These are phyloP conservation scores for Drosophila dives DNA, from an alignment of 2,888 invertebrate genomes.

Conservation along the genomic window DNA sequence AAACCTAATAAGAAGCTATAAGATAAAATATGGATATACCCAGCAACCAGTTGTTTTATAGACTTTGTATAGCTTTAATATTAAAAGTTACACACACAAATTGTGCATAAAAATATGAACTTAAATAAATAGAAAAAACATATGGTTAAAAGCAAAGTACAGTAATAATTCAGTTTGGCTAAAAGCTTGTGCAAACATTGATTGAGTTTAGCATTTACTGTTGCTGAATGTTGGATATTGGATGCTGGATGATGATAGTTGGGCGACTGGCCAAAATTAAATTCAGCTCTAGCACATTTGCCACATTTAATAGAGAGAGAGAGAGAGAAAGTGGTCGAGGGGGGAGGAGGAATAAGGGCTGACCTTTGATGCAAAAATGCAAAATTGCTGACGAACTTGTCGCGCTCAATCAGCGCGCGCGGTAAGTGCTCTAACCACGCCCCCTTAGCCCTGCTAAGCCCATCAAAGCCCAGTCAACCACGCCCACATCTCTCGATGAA, in stretches of 20 bases:
- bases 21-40: neutral
- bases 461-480: neutral
- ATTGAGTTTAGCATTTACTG: slow-evolving; percentile 64
- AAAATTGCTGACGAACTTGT: slow-evolving; percentile 72
- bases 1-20: neutral
- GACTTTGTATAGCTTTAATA: neutral
- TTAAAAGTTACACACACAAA: neutral
- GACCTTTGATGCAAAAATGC: slow-evolving; percentile 41
- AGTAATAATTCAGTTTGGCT: slow-evolving; percentile 70
- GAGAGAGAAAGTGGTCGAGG: neutral
- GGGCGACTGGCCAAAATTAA: slow-evolving; percentile 33
- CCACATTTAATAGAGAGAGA: neutral
- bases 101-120: neutral
- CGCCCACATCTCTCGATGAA: slow-evolving; percentile 26
- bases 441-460: slow-evolving; percentile 12
- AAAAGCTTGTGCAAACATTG: slow-evolving; percentile 70
- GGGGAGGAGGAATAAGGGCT: neutral
- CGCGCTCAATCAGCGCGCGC: slow-evolving; percentile 65
- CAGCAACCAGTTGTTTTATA: neutral
- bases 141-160: slow-evolving; percentile 32
- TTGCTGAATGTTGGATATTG: slow-evolving; percentile 27
- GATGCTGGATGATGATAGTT: slow-evolving; percentile 19
- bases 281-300: slow-evolving; percentile 36
- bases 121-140: slow-evolving; percentile 12
- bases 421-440: slow-evolving; percentile 64